phyloP scores from a whole-genome alignment of 2,113 vertebrate species.

The Clinocottus analis region DNA sequence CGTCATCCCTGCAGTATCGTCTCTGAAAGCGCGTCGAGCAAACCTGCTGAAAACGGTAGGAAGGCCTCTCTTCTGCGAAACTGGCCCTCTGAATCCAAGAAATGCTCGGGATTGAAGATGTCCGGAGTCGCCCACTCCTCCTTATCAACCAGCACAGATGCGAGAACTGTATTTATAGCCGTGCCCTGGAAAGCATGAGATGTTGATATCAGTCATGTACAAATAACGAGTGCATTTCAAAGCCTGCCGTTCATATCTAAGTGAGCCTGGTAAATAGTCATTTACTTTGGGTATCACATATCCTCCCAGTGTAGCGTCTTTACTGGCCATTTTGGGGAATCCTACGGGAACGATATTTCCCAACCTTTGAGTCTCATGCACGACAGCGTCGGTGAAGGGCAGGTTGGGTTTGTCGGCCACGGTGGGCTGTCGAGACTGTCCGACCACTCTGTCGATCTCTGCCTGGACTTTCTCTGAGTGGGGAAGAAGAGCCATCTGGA shows the following conservation, averaged over 20 bases:
- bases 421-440: conserved; percentile 75
- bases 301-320: conserved; percentile 77
- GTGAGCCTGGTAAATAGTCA: not conserved
- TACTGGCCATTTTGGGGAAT: conserved; percentile 73
- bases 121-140: conserved; percentile 86
- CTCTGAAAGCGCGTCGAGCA: not conserved
- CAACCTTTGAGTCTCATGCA: conserved; percentile 87
- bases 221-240: not conserved
- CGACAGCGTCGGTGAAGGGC: conserved; percentile 87
- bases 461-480: conserved; percentile 78
- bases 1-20: not conserved
- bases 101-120: conserved; percentile 89
- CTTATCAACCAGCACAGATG: conserved; percentile 87
- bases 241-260: not conserved
- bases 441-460: conserved; percentile 81
- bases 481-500: not conserved
- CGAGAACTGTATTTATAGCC: conserved; percentile 75
- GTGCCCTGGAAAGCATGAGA: conserved; percentile 67
- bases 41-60: conserved; percentile 91
- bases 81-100: conserved; percentile 86
- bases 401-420: conserved; percentile 80
- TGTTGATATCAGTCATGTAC: not conserved
- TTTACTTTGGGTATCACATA: conserved; percentile 86
- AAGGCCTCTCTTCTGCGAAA: conserved; percentile 87
- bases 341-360: conserved; percentile 84